Conservation (phyloP, 1,140 invertebrate genomes). For the Phenacoccus solenopsis region DNA sequence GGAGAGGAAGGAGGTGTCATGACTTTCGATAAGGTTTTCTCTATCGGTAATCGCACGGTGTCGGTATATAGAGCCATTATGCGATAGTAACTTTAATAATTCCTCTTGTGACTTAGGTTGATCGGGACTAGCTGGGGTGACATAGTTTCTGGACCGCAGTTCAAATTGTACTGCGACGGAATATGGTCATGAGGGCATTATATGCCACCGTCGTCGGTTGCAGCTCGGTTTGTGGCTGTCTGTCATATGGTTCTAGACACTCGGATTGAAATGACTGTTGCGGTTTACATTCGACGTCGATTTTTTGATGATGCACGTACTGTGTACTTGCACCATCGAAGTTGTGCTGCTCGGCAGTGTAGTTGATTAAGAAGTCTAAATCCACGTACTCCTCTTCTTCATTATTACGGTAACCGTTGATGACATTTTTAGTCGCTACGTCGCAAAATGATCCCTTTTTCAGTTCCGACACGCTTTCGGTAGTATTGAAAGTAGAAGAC, state of each 20-base stretch:
- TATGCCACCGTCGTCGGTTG: slow-evolving; percentile 16
- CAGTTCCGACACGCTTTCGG: not conserved
- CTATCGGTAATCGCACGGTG: not conserved
- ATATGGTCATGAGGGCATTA: slow-evolving; percentile 25
- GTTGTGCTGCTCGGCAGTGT: slow-evolving; percentile 34
- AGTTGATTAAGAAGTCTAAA: slow-evolving; percentile 36
- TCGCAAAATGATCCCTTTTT: not conserved
- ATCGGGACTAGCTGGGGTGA: slow-evolving; percentile 25
- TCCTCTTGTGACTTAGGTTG: not conserved
- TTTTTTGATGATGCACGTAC: not conserved
- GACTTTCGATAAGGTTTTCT: slow-evolving; percentile 24
- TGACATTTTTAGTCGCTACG: not conserved
- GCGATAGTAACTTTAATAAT: slow-evolving; percentile 11
- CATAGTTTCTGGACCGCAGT: slow-evolving; percentile 22
- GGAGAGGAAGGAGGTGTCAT: slow-evolving; percentile 31
- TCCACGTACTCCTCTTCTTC: slow-evolving; percentile 39
- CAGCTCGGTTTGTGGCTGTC: no score
- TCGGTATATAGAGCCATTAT: not conserved
- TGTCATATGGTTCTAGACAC: not conserved
- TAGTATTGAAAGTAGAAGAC: slow-evolving; percentile 14
- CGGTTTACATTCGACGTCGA: not conserved
- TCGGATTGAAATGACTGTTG: not conserved
- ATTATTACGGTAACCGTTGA: slow-evolving; percentile 17
- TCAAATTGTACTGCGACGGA: slow-evolving; percentile 19
- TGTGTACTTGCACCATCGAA: not conserved